Conservation (phyloP, 2,797 vertebrate genomes). For the Lerista edwardsae region DNA sequence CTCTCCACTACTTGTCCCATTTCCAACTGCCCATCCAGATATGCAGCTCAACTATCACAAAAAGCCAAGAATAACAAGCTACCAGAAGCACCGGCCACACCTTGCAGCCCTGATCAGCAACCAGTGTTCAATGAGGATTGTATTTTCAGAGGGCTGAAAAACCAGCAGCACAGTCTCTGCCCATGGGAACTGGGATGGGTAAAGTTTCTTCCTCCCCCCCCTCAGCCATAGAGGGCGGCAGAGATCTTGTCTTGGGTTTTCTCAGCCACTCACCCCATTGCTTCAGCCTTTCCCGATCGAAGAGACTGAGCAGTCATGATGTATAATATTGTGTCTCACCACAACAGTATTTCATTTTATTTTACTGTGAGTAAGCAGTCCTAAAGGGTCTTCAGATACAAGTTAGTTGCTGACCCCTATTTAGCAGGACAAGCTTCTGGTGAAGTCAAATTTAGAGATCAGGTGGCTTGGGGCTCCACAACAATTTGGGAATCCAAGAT, state of each 20-base stretch:
- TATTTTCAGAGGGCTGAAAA: neutral
- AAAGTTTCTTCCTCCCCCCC: neutral
- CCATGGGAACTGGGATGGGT: no score
- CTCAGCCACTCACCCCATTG: neutral
- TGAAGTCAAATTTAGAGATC: neutral
- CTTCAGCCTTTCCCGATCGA: no score
- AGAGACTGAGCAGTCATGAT: no score
- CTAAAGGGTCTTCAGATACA: no score
- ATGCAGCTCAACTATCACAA: neutral
- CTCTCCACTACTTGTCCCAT: no score
- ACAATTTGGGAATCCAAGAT: neutral
- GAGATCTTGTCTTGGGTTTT: neutral
- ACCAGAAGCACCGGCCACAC: neutral
- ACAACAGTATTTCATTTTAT: neutral
- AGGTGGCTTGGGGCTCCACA: neutral
- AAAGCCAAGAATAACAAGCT: neutral
- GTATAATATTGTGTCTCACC: neutral
- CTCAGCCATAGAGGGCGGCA: neutral
- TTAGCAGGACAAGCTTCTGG: neutral
- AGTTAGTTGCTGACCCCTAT: no score
- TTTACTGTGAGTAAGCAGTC: no score
- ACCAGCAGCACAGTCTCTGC: neutral
- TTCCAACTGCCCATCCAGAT: no score
- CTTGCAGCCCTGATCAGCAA: neutral
- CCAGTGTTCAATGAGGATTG: neutral